These are phyloP conservation scores for Myiozetetes cayanensis DNA, from an alignment of 2,113 vertebrate genomes.

Conservation along the genomic window DNA sequence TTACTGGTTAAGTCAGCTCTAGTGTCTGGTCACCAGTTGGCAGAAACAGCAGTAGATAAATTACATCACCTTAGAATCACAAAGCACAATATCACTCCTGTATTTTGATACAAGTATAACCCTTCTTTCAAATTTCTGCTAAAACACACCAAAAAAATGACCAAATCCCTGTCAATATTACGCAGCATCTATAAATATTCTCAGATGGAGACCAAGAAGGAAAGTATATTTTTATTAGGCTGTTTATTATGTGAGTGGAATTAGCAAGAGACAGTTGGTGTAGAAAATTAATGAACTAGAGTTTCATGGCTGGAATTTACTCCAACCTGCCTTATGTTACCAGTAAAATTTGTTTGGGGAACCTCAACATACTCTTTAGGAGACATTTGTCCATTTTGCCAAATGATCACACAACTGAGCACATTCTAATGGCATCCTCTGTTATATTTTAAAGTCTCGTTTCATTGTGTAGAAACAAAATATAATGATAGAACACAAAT, in stretches of 20 bases:
- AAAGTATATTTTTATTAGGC: slow-evolving; percentile 71
- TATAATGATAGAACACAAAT: slow-evolving; percentile 9
- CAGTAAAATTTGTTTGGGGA: slow-evolving; percentile 71
- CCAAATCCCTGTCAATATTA: slow-evolving; percentile 31
- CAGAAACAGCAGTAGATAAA: slow-evolving; percentile 62
- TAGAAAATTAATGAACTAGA: slow-evolving; percentile 75
- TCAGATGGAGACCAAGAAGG: slow-evolving; percentile 54
- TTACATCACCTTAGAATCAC: slow-evolving; percentile 65
- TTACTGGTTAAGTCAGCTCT: slow-evolving; percentile 69
- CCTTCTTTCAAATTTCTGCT: slow-evolving; percentile 10
- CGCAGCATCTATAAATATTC: slow-evolving; percentile 61
- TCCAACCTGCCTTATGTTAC: slow-evolving; percentile 71
- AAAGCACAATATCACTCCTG: slow-evolving; percentile 29
- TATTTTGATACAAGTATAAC: slow-evolving; percentile 5
- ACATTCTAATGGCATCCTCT: slow-evolving; percentile 27
- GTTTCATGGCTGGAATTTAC: slow-evolving; percentile 71
- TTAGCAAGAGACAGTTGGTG: slow-evolving; percentile 72
- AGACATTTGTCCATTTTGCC: slow-evolving; percentile 66
- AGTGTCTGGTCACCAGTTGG: slow-evolving; percentile 70
- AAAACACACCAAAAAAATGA: neutral
- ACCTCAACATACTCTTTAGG: slow-evolving; percentile 64
- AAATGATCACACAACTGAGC: slow-evolving; percentile 54
- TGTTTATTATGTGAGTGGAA: slow-evolving; percentile 71
- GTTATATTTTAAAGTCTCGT: slow-evolving; percentile 14
- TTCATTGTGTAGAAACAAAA: slow-evolving; percentile 29